Evolutionary conservation across 2,113 vertebrate species (phyloP).

Genomic region (Noturus placidus): DNA sequence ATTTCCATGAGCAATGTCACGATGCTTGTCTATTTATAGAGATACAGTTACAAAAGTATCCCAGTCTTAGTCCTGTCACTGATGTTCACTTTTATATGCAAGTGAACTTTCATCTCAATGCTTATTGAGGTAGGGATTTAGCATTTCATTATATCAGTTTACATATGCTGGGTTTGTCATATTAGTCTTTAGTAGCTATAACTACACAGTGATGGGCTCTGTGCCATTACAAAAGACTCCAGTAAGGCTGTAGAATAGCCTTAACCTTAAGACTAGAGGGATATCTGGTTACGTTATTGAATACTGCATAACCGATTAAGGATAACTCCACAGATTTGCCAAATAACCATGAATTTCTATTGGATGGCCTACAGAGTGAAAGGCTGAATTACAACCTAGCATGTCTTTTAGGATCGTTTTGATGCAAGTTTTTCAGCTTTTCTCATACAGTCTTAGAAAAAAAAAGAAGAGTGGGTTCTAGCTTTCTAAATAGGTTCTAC

Average conservation of each 20-base stretch:
- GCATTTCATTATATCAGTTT: constrained; percentile 15
- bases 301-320: background rate
- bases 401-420: background rate
- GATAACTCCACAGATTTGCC: background rate
- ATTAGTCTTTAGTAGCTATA: constrained; percentile 15
- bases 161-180: constrained; percentile 3
- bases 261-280: background rate
- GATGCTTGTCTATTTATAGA: constrained; percentile 1
- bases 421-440: constrained; percentile 2
- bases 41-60: constrained; percentile 20
- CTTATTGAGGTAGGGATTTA: background rate
- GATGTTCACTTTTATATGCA: constrained; percentile 7
- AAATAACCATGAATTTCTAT: background rate
- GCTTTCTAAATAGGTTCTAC: background rate
- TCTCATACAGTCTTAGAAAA: background rate
- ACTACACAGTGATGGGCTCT: constrained; percentile 2
- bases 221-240: background rate
- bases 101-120: constrained; percentile 20
- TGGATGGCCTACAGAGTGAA: background rate
- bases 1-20: background rate
- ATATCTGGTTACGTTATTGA: background rate
- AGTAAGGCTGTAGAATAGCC: constrained; percentile 2
- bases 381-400: background rate
- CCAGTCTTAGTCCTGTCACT: constrained; percentile 3
- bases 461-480: background rate